Base-by-base conservation (phyloP, 1,140 invertebrate genomes). In the Drosophila pallidifrons region DNA sequence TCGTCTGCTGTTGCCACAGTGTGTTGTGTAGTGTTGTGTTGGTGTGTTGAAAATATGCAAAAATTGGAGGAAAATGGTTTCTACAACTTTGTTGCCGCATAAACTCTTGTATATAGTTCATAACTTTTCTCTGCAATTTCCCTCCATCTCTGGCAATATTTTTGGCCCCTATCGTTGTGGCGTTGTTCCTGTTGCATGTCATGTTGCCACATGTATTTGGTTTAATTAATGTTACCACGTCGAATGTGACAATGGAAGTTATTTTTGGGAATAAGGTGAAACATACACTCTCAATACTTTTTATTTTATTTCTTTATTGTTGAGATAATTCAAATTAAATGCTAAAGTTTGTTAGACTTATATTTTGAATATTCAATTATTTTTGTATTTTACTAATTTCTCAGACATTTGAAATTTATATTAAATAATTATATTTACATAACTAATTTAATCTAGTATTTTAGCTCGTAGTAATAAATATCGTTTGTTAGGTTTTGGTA, bases 41-140 rank as follows among this genome's bases (percentile, higher is more conserved):
- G 8, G 8, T 43, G 11, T 43, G 3, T 73, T 63, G 43, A 25
- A 76, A 65, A 79, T 89, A 83, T 82, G 83, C 83, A 88, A 79
- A 87, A 88, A 80, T 77, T 82, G 46, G 77, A 66, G 64, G 68
- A 86, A 87, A 87, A 88, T 86, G 81, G 79, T 79, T 82, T 49
- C 47, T 49, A 30, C 43, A 75, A 81, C 75, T 72, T 67, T 57
- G 61, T 61, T 51, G 66, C 55, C 72, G 61, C 58, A 79, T 72
- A 54, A 72, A 75, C 73, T 61, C 67, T 52, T 69, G 47, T 78
- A 80, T 87, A 64, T 88, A 79, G 85, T 88, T 89, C 85, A 88
- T 90, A 89, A 89, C 78, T 83, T 73, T 69, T 57, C 32, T 59
- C 15, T 16, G 5, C 52, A 28, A 38, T 20, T 10, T n/a, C n/a